A percentile compares a stretch with the other conserved stretches of the same genome.
Conservation (phyloP, 2,888 invertebrate genomes). For the Macroteleia sp. region DNA sequence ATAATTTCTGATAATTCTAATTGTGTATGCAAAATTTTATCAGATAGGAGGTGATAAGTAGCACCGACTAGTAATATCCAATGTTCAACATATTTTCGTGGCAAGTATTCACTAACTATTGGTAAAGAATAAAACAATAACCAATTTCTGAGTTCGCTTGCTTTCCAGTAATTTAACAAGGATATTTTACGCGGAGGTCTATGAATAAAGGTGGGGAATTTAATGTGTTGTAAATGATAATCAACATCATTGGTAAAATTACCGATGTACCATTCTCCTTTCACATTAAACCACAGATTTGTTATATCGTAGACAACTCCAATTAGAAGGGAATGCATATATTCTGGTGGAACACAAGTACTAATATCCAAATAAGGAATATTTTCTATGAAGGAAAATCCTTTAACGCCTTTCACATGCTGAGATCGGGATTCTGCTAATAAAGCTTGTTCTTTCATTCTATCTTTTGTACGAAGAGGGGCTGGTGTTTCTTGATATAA, state of each 20-base stretch:
- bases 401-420: constrained; percentile 12
- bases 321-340: constrained; percentile 25
- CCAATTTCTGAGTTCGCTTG: not conserved
- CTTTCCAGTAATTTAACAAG: not conserved
- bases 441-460: not conserved
- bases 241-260: not conserved
- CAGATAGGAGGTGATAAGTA: not conserved
- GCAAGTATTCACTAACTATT: not conserved
- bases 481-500: not conserved
- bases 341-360: constrained; percentile 19
- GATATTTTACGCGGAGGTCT: not conserved
- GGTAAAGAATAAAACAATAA: constrained; percentile 3
- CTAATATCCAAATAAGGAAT: constrained; percentile 12
- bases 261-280: not conserved
- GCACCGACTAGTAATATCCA: constrained; percentile 12
- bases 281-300: not conserved
- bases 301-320: not conserved
- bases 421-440: not conserved
- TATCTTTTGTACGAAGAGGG: not conserved
- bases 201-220: not conserved
- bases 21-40: not conserved
- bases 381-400: not conserved
- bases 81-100: not conserved
- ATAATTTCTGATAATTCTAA: not conserved
- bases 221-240: not conserved